Percentiles rank a stretch among this genome's conserved stretches.
Conservation (phyloP, 2,888 invertebrate species). For the Leucozona laternaria region DNA sequence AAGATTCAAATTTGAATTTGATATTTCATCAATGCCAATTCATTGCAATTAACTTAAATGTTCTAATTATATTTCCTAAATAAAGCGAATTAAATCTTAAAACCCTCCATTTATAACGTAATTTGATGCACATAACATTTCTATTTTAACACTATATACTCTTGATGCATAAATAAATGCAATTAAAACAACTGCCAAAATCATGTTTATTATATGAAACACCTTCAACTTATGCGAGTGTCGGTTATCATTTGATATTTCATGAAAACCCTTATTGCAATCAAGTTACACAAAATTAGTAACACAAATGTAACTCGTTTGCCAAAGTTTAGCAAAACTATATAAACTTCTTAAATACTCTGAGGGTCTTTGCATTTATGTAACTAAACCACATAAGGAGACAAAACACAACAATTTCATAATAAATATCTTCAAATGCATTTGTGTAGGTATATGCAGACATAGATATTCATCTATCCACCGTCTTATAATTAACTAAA, state of each 20-base stretch:
- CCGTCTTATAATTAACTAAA: conserved; percentile 3
- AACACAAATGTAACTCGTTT: conserved; percentile 31
- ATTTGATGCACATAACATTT: neutral
- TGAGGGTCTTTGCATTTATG: neutral
- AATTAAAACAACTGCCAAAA: conserved; percentile 18
- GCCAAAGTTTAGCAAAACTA: conserved; percentile 23
- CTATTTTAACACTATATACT: neutral
- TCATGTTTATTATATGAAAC: conserved; percentile 14
- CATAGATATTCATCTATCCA: neutral
- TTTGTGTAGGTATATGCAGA: neutral
- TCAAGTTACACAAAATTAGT: conserved; percentile 36
- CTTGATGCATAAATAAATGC: neutral
- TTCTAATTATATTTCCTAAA: no score
- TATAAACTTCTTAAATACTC: conserved; percentile 7
- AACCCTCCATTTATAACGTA: no score
- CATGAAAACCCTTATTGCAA: conserved; percentile 30
- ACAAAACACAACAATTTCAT: neutral
- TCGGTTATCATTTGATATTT: conserved; percentile 21
- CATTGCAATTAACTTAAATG: no score
- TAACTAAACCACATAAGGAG: neutral
- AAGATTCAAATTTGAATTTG: no score
- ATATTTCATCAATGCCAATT: no score
- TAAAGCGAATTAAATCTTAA: no score
- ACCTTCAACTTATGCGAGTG: neutral
- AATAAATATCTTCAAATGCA: conserved; percentile 12